phyloP scores from a whole-genome alignment of 2,113 vertebrate species.

The Macaca fascicularis region DNA sequence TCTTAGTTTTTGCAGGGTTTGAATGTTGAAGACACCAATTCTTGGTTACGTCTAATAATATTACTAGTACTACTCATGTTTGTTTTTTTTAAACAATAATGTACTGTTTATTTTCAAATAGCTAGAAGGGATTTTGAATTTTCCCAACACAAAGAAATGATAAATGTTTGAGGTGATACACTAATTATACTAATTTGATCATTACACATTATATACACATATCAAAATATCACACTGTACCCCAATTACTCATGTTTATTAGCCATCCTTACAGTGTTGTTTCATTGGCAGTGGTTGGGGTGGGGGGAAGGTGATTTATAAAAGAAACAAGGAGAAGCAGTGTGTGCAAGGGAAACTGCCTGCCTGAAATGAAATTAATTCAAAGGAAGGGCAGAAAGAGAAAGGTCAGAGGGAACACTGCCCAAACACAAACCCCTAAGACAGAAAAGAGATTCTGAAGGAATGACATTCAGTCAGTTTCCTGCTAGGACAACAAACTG shows the following conservation, averaged over 20 bases:
- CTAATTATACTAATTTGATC: no score
- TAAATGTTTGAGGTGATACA: no score
- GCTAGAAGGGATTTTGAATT: no score
- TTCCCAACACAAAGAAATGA: no score
- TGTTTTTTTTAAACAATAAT: background rate
- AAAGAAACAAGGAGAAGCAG: background rate
- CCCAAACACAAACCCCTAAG: background rate
- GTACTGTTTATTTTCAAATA: no score
- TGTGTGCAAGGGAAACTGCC: background rate
- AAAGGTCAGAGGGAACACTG: constrained; percentile 30
- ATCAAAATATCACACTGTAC: no score
- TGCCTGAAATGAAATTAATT: constrained; percentile 53
- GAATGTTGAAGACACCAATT: background rate
- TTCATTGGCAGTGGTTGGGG: background rate
- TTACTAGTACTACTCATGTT: constrained; percentile 14
- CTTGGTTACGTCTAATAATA: background rate
- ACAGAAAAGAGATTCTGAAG: constrained; percentile 42
- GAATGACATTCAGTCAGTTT: constrained; percentile 30
- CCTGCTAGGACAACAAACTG: background rate
- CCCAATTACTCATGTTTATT: constrained; percentile 1
- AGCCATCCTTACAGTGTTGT: constrained; percentile 14
- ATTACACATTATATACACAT: no score
- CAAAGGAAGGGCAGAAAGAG: background rate
- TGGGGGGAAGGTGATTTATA: background rate
- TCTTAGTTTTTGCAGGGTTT: background rate